phyloP scores from a whole-genome alignment of 2,113 vertebrate species.

The Abramis brama region DNA sequence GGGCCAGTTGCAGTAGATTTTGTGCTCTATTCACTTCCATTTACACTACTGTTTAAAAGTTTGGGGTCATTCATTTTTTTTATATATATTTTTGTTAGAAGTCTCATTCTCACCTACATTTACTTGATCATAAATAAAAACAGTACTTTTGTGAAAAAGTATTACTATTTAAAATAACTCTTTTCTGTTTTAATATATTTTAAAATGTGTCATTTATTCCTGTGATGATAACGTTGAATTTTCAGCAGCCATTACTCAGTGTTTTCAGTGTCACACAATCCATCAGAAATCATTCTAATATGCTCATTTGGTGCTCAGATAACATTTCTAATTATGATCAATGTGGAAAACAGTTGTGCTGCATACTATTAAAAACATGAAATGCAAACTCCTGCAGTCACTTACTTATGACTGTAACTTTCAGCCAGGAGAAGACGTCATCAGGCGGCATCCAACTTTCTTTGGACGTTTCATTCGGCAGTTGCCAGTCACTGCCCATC shows the following conservation, averaged over 20 bases:
- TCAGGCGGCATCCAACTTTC: background rate
- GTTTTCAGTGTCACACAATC: background rate
- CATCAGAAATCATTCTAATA: background rate
- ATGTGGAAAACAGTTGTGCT: background rate
- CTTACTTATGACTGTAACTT: background rate
- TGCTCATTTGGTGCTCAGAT: background rate
- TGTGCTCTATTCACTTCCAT: background rate
- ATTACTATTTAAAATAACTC: background rate
- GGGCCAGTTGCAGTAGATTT: no score
- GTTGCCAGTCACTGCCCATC: constrained; percentile 16
- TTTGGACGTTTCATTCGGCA: background rate
- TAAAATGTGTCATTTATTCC: background rate
- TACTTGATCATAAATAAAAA: background rate
- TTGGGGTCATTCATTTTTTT: background rate
- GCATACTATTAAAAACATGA: background rate
- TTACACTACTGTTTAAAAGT: background rate
- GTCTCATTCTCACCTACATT: background rate
- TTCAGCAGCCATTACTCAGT: background rate
- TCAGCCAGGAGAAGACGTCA: background rate
- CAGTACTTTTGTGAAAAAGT: background rate
- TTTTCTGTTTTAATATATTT: background rate
- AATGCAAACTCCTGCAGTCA: background rate
- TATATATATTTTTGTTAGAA: background rate
- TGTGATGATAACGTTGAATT: background rate
- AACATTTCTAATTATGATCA: background rate